Base-by-base conservation (phyloP, 2,797 vertebrate genomes). In the Mus caroli region DNA sequence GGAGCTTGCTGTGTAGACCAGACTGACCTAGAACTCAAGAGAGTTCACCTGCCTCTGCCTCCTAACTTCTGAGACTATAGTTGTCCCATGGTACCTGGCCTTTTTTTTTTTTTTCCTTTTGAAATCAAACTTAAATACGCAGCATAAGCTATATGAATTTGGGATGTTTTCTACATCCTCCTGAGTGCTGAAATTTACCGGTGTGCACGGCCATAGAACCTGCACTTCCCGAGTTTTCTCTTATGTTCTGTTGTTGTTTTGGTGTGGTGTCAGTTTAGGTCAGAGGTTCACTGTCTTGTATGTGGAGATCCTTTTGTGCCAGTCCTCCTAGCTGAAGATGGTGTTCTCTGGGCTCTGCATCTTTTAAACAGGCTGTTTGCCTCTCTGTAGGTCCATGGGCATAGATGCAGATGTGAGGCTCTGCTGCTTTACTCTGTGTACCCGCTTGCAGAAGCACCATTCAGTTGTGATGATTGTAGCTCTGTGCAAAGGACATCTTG, bases 171-270 rank as follows among this genome's bases (percentile, higher is more conserved):
- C 43, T 52, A 11, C 11, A 58, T 37, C 10, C 43, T 64, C 34
- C 31, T n/a, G 31, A 69, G 19, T 67, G 20, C 17, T 64, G 60
- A 26, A 13, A 40, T 84, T 84, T 84, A 13, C 17, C 10, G 13
- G 50, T 87, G 11, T 87, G 22, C 28, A 67, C 43, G 56, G 50
- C n/a, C 50, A 28, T 67, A 64, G 64, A 37, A 5, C 26, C 17
- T 88, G 22, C 56, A 26, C 69, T 92, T 84, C 26, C 17, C 37
- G 60, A 79, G 3, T 92, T 96, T 80, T 91, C 13, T 87, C 20
- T 56, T 56, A 26, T 77, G n/a, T 46, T 84, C 90, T 40, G 15
- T 54, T 37, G 9, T 13, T 67, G 64, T 84, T 92, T 88, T 15
- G 24, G 14, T 79, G 10, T 78, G 12, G 26, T 83, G 17, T 92